Base-by-base conservation (phyloP, 2,888 invertebrate species). In the Tetropium fuscum region DNA sequence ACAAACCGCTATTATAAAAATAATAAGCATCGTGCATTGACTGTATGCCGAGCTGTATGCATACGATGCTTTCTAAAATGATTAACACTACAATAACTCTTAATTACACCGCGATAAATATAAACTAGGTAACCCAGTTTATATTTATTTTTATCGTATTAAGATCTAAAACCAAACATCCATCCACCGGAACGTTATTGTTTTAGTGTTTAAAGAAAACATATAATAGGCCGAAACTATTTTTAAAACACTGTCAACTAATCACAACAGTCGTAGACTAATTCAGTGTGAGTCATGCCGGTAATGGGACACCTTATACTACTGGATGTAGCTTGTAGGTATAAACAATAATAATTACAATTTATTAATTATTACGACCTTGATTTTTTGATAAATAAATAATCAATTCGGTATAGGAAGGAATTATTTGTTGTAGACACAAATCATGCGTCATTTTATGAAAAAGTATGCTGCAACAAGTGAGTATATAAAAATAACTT, bases 101-200 rank as follows among this genome's bases (percentile, higher is more conserved):
- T 58, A 58, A 58, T 58, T 53, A 38, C 40, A 13, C 15, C 7
- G 43, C 34, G 18, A 38, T 19, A 32, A 45, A 58, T n/a, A n/a
- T n/a, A 58, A 53, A 44, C 32, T 58, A 32, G 58, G 58, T 53
- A 51, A 58, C 58, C 58, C 45, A 44, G 27, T 58, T 58, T 38
- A 36, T 27, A 32, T 32, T 51, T 51, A 51, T 58, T 53, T 58
- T 51, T 58, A 51, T 53, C 45, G 16, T 25, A 20, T 27, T 13
- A 30, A 20, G 20, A 34, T 43, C 41, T 34, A 58, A 45, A 57
- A 32, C 22, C 20, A 49, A 57, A 53, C 36, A 53, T 19, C 27
- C 40, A 53, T 20, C 27, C 40, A 53, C 30, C 16, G 18, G 40
- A 40, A 10, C 45, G 53, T 44, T 53, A 45, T 48, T 54, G 47